Conservation (phyloP, 2,888 invertebrate genomes). For the Mesorhabditis sp. region DNA sequence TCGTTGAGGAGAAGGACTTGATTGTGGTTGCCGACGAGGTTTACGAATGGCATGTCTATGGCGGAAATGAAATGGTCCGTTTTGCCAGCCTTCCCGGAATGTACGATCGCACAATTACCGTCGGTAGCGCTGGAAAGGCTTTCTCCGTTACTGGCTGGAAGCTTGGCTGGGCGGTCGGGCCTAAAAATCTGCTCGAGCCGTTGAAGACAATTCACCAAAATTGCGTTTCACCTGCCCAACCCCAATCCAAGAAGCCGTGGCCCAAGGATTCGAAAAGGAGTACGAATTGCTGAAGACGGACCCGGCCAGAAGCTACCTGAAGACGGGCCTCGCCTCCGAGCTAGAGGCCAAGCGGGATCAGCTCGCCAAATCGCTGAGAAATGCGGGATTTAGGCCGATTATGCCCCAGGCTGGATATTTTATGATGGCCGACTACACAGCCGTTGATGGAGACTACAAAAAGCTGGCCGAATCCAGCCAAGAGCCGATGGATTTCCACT, state of each 20-base stretch:
- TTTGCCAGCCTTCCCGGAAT: constrained; percentile 89
- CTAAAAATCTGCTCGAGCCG: constrained; percentile 74
- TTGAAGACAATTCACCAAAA: constrained; percentile 81
- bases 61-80: constrained; percentile 75
- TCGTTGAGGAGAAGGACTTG: constrained; percentile 87
- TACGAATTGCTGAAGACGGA: constrained; percentile 42
- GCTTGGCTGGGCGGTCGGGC: constrained; percentile 91
- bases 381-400: constrained; percentile 64
- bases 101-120: constrained; percentile 95
- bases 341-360: constrained; percentile 76
- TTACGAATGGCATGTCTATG: constrained; percentile 92
- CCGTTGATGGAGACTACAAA: background rate
- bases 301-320: constrained; percentile 71
- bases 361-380: constrained; percentile 71
- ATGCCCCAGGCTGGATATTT: constrained; percentile 96
- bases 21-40: constrained; percentile 93
- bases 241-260: constrained; percentile 74
- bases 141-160: constrained; percentile 96
- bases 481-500: constrained; percentile 73
- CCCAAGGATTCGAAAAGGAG: constrained; percentile 82
- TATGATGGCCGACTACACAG: constrained; percentile 85
- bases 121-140: constrained; percentile 95
- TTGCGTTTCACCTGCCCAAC: constrained; percentile 79
- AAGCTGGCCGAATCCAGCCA: constrained; percentile 34
- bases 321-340: constrained; percentile 72